phyloP scores from a whole-genome alignment of 1,140 invertebrate genomes.

The Leptinotarsa lineolata region DNA sequence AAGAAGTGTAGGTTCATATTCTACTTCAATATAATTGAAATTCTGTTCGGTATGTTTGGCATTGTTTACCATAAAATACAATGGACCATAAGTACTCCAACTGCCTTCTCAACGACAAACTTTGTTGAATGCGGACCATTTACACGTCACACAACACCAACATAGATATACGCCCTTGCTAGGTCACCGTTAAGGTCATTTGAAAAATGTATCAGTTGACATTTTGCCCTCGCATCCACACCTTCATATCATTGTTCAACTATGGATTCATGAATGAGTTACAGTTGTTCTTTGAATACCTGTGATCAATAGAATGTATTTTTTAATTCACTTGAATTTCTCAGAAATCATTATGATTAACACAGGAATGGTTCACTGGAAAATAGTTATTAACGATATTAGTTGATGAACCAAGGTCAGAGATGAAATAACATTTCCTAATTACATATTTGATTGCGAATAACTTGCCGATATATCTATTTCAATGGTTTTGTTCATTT shows the following conservation, averaged over 20 bases:
- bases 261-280: neutral
- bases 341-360: neutral
- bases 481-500: no score
- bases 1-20: neutral
- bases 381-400: no score
- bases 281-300: neutral
- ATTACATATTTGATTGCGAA: no score
- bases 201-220: neutral
- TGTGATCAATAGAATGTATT: neutral
- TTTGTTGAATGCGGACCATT: neutral
- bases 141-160: neutral
- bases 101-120: neutral
- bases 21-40: neutral
- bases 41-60: neutral
- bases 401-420: no score
- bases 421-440: no score
- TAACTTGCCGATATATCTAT: no score
- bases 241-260: neutral
- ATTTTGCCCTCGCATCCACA: constrained; percentile 1
- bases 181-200: neutral
- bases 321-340: neutral
- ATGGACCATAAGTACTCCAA: neutral
- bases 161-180: constrained; percentile 4
- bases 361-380: no score
- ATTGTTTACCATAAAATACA: neutral